Evolutionary conservation across 2,888 invertebrate species (phyloP).

Genomic region (Nemurella pictetii): DNA sequence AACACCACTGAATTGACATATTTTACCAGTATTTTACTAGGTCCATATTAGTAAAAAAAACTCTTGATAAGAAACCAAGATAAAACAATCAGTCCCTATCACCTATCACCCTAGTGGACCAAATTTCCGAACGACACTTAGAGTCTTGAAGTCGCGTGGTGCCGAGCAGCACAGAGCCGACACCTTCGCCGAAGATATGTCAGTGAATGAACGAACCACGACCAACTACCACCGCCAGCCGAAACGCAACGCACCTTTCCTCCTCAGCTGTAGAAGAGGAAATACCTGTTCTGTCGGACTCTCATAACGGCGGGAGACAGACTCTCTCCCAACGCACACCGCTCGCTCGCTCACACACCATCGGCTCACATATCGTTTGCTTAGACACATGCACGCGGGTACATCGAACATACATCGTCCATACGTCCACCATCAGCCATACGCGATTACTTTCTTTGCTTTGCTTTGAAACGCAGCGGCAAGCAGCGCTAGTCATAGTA

Average conservation of each 20-base stretch:
- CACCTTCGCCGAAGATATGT: not conserved
- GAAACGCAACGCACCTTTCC: conserved; percentile 30
- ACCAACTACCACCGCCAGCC: conserved; percentile 2
- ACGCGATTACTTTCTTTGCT: conserved; percentile 7
- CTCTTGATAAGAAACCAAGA: not conserved
- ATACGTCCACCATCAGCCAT: not conserved
- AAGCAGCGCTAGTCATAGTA: not conserved
- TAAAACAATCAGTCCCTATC: not conserved
- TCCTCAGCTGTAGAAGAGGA: conserved; percentile 18
- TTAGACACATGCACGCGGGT: no score
- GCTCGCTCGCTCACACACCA: not conserved
- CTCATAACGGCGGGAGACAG: not conserved
- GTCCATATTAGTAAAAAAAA: not conserved
- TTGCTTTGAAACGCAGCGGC: not conserved
- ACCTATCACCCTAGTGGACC: no score
- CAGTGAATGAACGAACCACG: not conserved
- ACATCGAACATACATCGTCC: not conserved
- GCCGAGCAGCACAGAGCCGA: not conserved
- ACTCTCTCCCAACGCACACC: not conserved
- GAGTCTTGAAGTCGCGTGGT: not conserved
- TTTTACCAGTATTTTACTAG: not conserved
- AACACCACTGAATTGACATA: not conserved
- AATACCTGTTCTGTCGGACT: conserved; percentile 16
- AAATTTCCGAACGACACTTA: not conserved
- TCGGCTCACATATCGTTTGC: not conserved